Evolutionary conservation across 1,140 invertebrate species (phyloP).

Genomic region (Nautilus pompilius): DNA sequence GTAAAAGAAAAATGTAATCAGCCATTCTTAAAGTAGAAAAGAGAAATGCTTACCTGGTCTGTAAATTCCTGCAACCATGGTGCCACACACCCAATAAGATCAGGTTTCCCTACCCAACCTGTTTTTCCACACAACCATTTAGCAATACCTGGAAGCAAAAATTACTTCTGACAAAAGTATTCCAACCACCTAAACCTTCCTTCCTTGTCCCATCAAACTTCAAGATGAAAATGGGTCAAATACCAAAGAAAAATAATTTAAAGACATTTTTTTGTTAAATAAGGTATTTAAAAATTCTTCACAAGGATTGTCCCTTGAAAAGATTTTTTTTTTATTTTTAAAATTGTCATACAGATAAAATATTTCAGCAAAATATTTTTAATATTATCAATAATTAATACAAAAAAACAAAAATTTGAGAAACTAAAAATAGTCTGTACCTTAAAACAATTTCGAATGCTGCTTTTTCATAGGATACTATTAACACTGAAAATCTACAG

Average conservation of each 20-base stretch:
- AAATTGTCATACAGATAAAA: no score
- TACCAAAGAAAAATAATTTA: not conserved
- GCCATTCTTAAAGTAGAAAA: no score
- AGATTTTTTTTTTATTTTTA: no score
- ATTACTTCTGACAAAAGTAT: not conserved
- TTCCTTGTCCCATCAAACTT: not conserved
- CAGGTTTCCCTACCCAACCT: not conserved
- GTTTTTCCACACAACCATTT: not conserved
- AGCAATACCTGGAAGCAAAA: not conserved
- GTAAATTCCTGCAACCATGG: not conserved
- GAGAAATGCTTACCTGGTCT: not conserved
- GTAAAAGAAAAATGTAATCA: not conserved
- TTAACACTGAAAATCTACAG: no score
- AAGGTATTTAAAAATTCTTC: no score
- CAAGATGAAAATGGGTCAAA: not conserved
- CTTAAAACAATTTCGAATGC: no score
- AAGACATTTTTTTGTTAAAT: not conserved
- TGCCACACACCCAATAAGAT: not conserved
- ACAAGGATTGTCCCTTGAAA: no score
- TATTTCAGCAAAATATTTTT: no score
- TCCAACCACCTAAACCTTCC: not conserved
- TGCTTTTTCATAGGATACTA: no score
- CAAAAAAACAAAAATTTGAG: no score
- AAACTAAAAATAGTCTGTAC: no score
- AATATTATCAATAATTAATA: no score